phyloP scores from a whole-genome alignment of 2,888 invertebrate genomes.

The Micropterix aruncella region DNA sequence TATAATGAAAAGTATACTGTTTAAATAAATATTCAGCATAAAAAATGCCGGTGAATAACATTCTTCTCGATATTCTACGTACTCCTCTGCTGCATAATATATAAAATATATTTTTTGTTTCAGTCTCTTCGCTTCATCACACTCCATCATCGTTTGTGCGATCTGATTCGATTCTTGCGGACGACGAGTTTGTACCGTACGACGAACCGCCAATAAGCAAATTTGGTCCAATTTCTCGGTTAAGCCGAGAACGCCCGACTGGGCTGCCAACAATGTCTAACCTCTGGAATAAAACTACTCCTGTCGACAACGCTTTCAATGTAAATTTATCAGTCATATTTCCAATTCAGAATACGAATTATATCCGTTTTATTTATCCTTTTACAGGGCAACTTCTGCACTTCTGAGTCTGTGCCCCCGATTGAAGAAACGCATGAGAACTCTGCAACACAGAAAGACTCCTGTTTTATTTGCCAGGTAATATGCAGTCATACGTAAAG shows the following conservation, averaged over 20 bases:
- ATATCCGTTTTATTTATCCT: not conserved
- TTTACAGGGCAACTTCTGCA: not conserved
- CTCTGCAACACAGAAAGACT: not conserved
- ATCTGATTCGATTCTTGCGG: constrained; percentile 39
- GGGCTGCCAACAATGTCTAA: not conserved
- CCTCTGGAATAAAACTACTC: not conserved
- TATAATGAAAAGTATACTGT: too few species aligned
- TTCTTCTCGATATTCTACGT: too few species aligned
- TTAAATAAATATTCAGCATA: too few species aligned
- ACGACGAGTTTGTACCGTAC: constrained; percentile 54
- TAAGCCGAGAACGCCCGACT: not conserved
- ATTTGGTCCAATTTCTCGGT: constrained; percentile 52
- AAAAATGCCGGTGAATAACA: too few species aligned
- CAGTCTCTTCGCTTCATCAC: constrained; percentile 6
- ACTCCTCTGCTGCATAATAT: too few species aligned
- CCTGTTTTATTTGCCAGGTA: not conserved
- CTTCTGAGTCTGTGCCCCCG: not conserved
- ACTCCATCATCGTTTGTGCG: constrained; percentile 32
- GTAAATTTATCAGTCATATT: not conserved
- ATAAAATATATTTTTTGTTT: too few species aligned
- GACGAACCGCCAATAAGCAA: constrained; percentile 50
- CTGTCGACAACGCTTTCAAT: not conserved
- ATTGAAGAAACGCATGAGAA: not conserved
- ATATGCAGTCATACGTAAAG: not conserved
- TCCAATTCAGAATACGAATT: not conserved